phyloP scores from a whole-genome alignment of 2,888 invertebrate genomes.

The Lissocephala sabroskyi region DNA sequence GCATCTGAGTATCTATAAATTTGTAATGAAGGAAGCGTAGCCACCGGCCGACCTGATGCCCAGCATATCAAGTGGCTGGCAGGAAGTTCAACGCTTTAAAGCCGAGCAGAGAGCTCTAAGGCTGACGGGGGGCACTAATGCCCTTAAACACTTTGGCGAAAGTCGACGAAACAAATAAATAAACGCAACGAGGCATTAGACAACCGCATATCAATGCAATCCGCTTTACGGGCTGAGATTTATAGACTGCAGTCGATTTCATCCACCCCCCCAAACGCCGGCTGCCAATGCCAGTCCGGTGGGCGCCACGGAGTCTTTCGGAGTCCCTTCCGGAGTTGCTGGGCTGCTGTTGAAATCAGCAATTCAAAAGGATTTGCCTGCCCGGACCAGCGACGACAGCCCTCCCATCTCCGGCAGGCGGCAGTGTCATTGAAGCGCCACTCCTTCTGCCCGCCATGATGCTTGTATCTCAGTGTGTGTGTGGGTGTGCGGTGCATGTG shows the following conservation, averaged over 20 bases:
- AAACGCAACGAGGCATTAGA: constrained; percentile 33
- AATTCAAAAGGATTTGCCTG: constrained; percentile 54
- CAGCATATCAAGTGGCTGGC: too few species aligned
- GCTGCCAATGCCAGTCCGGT: too few species aligned
- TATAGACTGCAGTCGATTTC: background rate
- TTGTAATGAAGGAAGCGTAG: too few species aligned
- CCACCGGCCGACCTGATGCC: too few species aligned
- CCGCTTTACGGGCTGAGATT: constrained; percentile 38
- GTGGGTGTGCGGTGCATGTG: constrained; percentile 11
- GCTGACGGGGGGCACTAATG: background rate
- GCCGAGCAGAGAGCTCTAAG: too few species aligned
- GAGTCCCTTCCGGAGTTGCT: too few species aligned
- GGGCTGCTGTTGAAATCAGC: constrained; percentile 28
- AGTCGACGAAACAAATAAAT: constrained; percentile 4
- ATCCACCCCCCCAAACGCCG: background rate
- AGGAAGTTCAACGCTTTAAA: too few species aligned
- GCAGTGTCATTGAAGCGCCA: constrained; percentile 3
- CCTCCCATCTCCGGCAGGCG: too few species aligned
- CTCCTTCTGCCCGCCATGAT: background rate
- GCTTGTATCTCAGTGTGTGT: background rate
- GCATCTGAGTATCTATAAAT: too few species aligned
- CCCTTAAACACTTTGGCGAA: constrained; percentile 1
- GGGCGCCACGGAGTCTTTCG: too few species aligned
- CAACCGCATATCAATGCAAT: constrained; percentile 58
- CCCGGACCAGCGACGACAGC: constrained; percentile 4